Base-by-base conservation (phyloP, 2,113 vertebrate species). In the Dryoscopus gambensis region DNA sequence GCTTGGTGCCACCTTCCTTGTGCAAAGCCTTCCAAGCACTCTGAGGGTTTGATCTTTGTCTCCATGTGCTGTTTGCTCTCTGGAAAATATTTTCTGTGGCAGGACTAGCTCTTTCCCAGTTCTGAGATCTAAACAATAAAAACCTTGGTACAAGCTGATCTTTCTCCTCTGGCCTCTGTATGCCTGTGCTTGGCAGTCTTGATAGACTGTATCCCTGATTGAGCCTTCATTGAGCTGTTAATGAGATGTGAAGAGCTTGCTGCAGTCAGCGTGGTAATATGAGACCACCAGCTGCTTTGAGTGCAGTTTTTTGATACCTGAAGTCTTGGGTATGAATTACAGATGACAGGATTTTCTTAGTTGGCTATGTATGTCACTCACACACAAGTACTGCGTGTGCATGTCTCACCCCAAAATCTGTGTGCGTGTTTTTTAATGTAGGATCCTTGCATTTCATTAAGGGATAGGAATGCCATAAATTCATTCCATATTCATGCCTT, bases 171-270 rank as follows among this genome's bases (percentile, higher is more conserved):
- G 62, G 69, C 62, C 53, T 84, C 42, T 78, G 2, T 75, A 28
- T 87, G 90, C 76, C 69, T 82, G n/a, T 78, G 71, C 83, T 92
- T 94, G 91, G 76, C 90, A 90, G 70, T 44, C 68, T 76, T 90
- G 92, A 79, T 73, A 73, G 94, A 65, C 74, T 67, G 35, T 24
- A 62, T 87, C 81, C 65, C 76, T 95, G 96, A 95, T 64, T 94
- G 94, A 96, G 91, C 91, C 91, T 96, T 97, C 94, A 94, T 97
- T 96, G 92, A 2, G 6, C 60, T 13, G 80, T 56, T 96, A 97
- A 97, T 97, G 97, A 97, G 96, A 95, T 94, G 90, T 91, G 96
- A 96, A 95, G 94, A 95, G 93, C 91, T 95, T 73, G 79, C 87
- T 90, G 84, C 90, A 95, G 82, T 84, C 90, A 75, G 70, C 65